phyloP scores from a whole-genome alignment of 2,888 invertebrate species.

The Cactoblastis cactorum region DNA sequence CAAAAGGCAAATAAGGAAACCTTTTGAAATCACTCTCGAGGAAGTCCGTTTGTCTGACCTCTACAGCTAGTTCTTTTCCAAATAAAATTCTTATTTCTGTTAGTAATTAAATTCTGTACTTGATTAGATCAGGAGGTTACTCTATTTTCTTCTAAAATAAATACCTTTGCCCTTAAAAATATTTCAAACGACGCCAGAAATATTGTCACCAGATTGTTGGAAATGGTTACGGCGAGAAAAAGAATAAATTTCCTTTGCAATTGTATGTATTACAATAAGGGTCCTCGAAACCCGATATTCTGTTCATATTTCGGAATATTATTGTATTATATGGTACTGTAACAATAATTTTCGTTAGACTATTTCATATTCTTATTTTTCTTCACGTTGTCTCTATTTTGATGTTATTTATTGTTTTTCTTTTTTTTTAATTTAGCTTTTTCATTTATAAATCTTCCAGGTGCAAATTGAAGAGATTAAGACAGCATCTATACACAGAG shows the following conservation, averaged over 20 bases:
- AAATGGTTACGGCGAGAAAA: background rate
- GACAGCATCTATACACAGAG: too few relatives aligned
- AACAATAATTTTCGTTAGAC: background rate
- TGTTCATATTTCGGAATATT: conserved; percentile 1
- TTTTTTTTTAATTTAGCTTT: too few relatives aligned
- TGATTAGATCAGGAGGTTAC: too few relatives aligned
- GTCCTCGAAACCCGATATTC: background rate
- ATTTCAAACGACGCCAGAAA: background rate
- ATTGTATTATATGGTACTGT: background rate
- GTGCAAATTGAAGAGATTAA: too few relatives aligned
- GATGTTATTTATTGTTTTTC: background rate
- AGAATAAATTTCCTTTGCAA: background rate
- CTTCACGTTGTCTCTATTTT: background rate
- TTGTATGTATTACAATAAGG: conserved; percentile 3
- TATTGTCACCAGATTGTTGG: background rate
- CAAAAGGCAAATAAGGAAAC: too few relatives aligned
- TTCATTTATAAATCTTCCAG: too few relatives aligned
- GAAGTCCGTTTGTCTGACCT: too few relatives aligned
- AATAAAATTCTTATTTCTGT: too few relatives aligned
- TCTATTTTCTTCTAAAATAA: background rate
- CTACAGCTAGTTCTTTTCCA: too few relatives aligned
- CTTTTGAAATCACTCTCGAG: too few relatives aligned
- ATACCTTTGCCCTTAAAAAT: too few relatives aligned
- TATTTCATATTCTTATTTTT: background rate
- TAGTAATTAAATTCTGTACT: too few relatives aligned